Evolutionary conservation across 2,888 invertebrate genomes (phyloP).

Genomic region (Andrena marginata): DNA sequence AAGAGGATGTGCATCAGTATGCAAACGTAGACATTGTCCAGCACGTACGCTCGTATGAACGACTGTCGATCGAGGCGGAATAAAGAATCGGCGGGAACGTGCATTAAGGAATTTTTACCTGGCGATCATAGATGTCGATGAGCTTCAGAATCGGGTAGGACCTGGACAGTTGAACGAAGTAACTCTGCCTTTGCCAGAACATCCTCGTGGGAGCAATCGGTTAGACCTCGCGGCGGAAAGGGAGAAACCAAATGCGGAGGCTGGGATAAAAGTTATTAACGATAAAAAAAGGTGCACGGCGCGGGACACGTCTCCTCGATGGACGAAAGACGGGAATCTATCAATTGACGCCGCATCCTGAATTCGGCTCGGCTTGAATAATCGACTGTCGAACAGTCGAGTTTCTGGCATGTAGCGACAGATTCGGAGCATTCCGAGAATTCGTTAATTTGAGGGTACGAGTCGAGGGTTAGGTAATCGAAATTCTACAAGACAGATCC

Average conservation of each 20-base stretch:
- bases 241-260: not conserved
- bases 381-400: conserved; percentile 38
- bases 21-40: conserved; percentile 80
- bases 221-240: conserved; percentile 34
- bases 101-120: conserved; percentile 68
- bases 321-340: conserved; percentile 29
- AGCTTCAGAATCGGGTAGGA: conserved; percentile 75
- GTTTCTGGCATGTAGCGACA: not conserved
- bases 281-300: conserved; percentile 5
- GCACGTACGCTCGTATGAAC: conserved; percentile 78
- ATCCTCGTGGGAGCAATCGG: conserved; percentile 65
- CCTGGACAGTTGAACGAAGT: conserved; percentile 70
- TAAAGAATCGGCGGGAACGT: not conserved
- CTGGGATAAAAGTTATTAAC: not conserved
- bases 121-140: conserved; percentile 78
- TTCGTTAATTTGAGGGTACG: no score
- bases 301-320: conserved; percentile 15
- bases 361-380: conserved; percentile 10
- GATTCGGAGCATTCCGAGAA: not conserved
- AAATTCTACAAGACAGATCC: no score
- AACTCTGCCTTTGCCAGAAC: conserved; percentile 69
- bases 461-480: no score
- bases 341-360: not conserved
- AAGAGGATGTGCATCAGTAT: conserved; percentile 78
- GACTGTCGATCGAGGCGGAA: conserved; percentile 69